Conservation (phyloP, 2,113 vertebrate genomes). For the Scytalopus superciliaris region DNA sequence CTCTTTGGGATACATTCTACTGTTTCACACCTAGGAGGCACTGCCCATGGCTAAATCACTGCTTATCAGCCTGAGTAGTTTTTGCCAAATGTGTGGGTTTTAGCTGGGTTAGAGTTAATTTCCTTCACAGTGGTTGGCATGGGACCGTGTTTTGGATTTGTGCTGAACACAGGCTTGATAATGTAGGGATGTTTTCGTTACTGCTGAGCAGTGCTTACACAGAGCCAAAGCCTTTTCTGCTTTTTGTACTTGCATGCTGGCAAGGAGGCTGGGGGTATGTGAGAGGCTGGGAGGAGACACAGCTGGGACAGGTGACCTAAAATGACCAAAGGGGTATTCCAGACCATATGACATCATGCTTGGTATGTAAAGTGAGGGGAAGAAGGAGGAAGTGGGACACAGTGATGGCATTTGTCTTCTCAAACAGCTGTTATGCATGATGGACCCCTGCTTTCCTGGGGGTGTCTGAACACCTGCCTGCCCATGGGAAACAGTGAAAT, state of each 20-base stretch:
- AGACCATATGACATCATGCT: not conserved
- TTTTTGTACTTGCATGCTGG: not conserved
- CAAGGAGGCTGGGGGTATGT: rapidly evolving
- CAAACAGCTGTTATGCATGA: rapidly evolving
- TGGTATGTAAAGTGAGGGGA: rapidly evolving
- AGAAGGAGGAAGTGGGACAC: not conserved
- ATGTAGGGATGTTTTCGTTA: not conserved
- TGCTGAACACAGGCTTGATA: not conserved
- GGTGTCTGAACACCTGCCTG: not conserved
- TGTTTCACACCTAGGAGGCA: not conserved
- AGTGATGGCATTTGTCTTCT: not conserved
- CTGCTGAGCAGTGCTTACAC: not conserved
- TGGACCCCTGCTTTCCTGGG: not conserved
- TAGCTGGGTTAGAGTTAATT: not conserved
- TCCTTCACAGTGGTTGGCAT: rapidly evolving
- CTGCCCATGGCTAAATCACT: not conserved
- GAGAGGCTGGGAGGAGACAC: rapidly evolving
- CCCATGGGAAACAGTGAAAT: not conserved
- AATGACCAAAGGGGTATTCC: not conserved
- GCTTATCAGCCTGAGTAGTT: not conserved
- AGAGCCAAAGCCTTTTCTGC: not conserved
- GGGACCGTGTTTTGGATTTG: not conserved
- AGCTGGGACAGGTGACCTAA: not conserved
- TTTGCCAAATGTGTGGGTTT: not conserved
- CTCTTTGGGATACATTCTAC: not conserved